These are phyloP conservation scores for Drosophila vallismaia DNA, from an alignment of 2,888 invertebrate genomes.

Conservation along the genomic window DNA sequence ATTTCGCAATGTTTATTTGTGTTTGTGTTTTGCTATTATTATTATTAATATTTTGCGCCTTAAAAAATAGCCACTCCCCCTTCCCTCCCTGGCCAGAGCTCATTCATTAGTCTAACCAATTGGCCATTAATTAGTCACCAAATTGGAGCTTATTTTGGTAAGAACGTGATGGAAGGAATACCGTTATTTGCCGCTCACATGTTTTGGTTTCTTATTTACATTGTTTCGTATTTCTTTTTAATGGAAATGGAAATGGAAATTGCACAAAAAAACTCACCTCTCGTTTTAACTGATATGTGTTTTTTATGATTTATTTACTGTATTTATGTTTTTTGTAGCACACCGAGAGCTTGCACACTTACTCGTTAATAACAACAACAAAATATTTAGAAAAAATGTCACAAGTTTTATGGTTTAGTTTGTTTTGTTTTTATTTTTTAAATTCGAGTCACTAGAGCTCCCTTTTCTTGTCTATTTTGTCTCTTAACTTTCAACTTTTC, in stretches of 20 bases:
- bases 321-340: slow-evolving; percentile 20
- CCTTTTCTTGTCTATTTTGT: slow-evolving; percentile 4
- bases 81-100: background rate
- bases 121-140: slow-evolving; percentile 1
- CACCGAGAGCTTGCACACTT: slow-evolving; percentile 26
- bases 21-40: slow-evolving; percentile 39
- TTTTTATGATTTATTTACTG: slow-evolving; percentile 12
- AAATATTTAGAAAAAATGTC: slow-evolving; percentile 36
- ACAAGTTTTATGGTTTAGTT: slow-evolving; percentile 4
- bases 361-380: slow-evolving; percentile 32
- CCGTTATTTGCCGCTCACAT: slow-evolving; percentile 4
- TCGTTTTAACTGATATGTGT: slow-evolving; percentile 35
- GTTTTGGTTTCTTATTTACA: slow-evolving; percentile 9
- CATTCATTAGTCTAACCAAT: background rate
- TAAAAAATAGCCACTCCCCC: background rate
- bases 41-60: slow-evolving; percentile 37
- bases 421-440: background rate
- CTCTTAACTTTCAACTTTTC: background rate
- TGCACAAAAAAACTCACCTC: slow-evolving; percentile 17
- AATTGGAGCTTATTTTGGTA: background rate
- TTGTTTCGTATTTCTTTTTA: slow-evolving; percentile 6
- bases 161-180: background rate
- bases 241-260: too few species aligned
- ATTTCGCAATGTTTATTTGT: slow-evolving; percentile 74
- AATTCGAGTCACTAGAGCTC: slow-evolving; percentile 14